Evolutionary conservation across 2,888 invertebrate genomes (phyloP), one percentile per base, ranked within the genome.

Genomic region (Byasa hedistus): DNA sequence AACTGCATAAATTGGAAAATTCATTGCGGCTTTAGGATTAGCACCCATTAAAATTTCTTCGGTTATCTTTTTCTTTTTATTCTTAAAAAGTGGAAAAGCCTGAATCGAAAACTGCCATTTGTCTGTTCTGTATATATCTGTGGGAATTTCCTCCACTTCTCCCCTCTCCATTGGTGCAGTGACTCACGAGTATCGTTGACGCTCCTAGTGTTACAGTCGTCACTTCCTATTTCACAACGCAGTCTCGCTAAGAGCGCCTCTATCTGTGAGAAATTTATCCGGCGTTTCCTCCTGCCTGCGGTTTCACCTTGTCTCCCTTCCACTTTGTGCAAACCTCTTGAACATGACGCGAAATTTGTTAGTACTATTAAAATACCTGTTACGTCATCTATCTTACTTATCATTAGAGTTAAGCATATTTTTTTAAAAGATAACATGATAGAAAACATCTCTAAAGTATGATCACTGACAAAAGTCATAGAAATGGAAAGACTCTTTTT

Each of bases 141-240:
- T 60, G 59, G 64, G 65, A 65, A 4, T 17, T 44, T 4, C 17
- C 19, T 17, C 4, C 15, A 4, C 17, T 17, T 17, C 2, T 15
- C 44, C 17, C 44, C 19, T 44, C 19, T 1, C 44, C 44, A 0
- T 19, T 15, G 4, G 44, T 2, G 44, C 44, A 17, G 69, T 77
- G 79, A 79, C 84, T 83, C 89, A 88, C 89, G 84, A 71, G 85
- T 89, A 86, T 87, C 82, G 77, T 78, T 88, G 78, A 82, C 87
- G 71, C 83, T 80, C 69, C 84, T 89, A 77, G 84, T 83, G 80
- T 88, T 87, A 87, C 84, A 79, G 72, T 79, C 78, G 76, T 78
- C 82, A 84, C 83, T 86, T 86, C 87, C 87, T 83, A 86, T 84
- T 85, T 81, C 84, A 79, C 80, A 84, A 83, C 72, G 65, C 51